phyloP scores from a whole-genome alignment of 37 sponge, comb jelly and placozoan genomes.

The Theonella swinhoei region DNA sequence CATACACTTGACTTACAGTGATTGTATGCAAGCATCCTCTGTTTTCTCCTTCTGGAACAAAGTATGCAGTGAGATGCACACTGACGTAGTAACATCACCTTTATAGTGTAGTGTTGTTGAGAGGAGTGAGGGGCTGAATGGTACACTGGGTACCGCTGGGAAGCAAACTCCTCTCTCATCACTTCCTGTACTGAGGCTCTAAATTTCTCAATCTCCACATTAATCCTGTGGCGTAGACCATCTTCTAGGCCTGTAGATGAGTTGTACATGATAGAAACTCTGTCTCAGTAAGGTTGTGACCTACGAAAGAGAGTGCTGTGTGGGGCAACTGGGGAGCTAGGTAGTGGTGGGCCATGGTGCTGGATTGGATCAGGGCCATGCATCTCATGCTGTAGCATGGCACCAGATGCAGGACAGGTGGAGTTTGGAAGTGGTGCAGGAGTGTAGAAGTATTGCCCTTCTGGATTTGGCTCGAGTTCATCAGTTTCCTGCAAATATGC shows the following conservation, averaged over 20 bases:
- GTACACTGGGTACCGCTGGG: too few species aligned
- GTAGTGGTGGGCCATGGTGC: neutral
- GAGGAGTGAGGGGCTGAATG: too few species aligned
- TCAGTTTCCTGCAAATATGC: neutral
- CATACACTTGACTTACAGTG: too few species aligned
- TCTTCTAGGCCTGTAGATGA: slow-evolving; percentile 18
- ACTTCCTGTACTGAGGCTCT: slow-evolving; percentile 20
- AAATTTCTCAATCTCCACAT: slow-evolving; percentile 27
- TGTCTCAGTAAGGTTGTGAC: neutral
- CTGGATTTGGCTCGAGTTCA: neutral
- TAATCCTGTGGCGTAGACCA: slow-evolving; percentile 11
- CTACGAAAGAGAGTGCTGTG: neutral
- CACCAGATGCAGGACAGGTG: neutral
- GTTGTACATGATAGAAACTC: neutral
- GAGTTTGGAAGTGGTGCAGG: neutral
- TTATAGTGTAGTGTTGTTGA: neutral
- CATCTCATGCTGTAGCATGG: too few species aligned
- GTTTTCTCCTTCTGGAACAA: neutral
- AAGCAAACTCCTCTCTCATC: slow-evolving; percentile 22
- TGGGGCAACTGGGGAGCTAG: neutral
- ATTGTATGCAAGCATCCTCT: too few species aligned
- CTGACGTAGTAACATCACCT: too few species aligned
- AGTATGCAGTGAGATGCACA: neutral
- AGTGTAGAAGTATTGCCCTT: neutral
- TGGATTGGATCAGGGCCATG: neutral